These are phyloP conservation scores for Thymelicus acteon DNA, from an alignment of 2,888 invertebrate genomes.

Conservation along the genomic window DNA sequence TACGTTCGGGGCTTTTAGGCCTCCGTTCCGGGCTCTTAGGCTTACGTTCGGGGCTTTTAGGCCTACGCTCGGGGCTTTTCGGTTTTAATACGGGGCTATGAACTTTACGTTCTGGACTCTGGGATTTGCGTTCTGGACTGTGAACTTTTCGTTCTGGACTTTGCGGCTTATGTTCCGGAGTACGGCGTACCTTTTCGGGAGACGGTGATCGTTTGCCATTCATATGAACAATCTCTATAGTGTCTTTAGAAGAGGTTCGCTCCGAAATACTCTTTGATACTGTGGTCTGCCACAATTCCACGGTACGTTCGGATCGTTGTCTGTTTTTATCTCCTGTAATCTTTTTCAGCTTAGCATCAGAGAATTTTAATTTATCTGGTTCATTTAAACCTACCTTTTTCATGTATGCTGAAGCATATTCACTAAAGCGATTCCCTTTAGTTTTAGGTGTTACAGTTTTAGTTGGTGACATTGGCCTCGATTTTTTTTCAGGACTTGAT, in stretches of 20 bases:
- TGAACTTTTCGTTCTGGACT: conserved; percentile 36
- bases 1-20: conserved; percentile 36
- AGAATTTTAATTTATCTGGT: conserved; percentile 60
- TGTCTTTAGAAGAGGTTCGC: conserved; percentile 64
- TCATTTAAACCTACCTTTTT: conserved; percentile 76
- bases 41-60: conserved; percentile 51
- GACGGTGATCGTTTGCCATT: conserved; percentile 71
- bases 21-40: conserved; percentile 32
- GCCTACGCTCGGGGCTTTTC: conserved; percentile 54
- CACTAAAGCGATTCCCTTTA: conserved; percentile 73
- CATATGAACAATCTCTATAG: conserved; percentile 59
- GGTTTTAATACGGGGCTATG: conserved; percentile 42
- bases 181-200: conserved; percentile 56
- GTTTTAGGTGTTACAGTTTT: conserved; percentile 62
- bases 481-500: conserved; percentile 72
- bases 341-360: conserved; percentile 55
- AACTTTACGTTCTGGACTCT: conserved; percentile 36
- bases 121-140: conserved; percentile 36
- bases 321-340: conserved; percentile 48
- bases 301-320: conserved; percentile 44
- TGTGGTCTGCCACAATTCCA: conserved; percentile 55
- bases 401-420: conserved; percentile 80
- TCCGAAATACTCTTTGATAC: conserved; percentile 57
- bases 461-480: conserved; percentile 66
- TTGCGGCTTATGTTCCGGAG: conserved; percentile 46